Conservation (phyloP, 1,140 invertebrate species). For the Papilio aristodemus region DNA sequence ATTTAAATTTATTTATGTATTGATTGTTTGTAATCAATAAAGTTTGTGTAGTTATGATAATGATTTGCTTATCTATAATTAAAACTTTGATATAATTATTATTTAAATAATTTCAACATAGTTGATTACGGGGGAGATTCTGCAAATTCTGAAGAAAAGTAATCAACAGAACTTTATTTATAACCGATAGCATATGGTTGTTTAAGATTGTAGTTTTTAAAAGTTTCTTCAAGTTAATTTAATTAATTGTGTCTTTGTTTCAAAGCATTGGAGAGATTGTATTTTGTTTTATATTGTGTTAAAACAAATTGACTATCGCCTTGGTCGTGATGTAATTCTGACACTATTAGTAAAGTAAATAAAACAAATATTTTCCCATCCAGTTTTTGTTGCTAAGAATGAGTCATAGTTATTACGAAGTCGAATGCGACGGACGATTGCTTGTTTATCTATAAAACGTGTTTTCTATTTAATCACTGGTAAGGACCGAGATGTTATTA, state of each 20-base stretch:
- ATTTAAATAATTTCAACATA: too few relatives aligned
- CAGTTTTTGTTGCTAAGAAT: conserved; percentile 23
- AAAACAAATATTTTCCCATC: conserved; percentile 16
- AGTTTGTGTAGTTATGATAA: background rate
- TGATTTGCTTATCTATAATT: background rate
- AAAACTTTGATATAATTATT: too few relatives aligned
- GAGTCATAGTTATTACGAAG: conserved; percentile 30
- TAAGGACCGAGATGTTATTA: conserved; percentile 15
- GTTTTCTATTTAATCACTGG: conserved; percentile 29
- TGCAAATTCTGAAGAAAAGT: too few relatives aligned
- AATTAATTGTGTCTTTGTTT: too few relatives aligned
- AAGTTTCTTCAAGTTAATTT: too few relatives aligned
- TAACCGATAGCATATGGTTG: too few relatives aligned
- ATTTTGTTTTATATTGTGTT: background rate
- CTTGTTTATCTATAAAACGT: conserved; percentile 28
- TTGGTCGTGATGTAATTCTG: background rate
- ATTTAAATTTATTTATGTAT: background rate
- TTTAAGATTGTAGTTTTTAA: too few relatives aligned
- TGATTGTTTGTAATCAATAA: background rate
- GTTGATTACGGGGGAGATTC: too few relatives aligned
- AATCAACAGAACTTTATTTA: too few relatives aligned
- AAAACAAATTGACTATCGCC: background rate
- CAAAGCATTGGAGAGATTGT: background rate
- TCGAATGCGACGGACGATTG: conserved; percentile 23
- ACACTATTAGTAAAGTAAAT: conserved; percentile 11